phyloP scores from a whole-genome alignment of 2,113 vertebrate genomes.

The Neogobius melanostomus region DNA sequence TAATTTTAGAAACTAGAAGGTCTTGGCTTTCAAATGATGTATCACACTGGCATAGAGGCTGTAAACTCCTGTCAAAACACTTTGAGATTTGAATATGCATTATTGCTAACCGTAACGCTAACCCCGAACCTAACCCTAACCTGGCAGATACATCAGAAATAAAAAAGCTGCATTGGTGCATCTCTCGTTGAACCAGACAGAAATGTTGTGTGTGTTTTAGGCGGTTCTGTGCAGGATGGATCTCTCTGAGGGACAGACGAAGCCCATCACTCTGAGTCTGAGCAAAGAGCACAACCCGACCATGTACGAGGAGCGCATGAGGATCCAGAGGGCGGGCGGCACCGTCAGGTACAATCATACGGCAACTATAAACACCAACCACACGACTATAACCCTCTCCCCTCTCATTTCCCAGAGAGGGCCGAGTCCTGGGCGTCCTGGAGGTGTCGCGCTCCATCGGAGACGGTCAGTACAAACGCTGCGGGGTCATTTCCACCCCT shows the following conservation, averaged over 20 bases:
- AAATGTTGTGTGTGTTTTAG: conserved; percentile 61
- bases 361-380: no score
- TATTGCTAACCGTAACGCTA: no score
- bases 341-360: conserved; percentile 83
- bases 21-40: no score
- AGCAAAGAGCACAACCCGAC: conserved; percentile 96
- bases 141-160: no score
- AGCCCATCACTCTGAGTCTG: conserved; percentile 82
- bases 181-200: no score
- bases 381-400: no score
- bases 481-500: conserved; percentile 90
- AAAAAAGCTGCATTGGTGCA: not conserved
- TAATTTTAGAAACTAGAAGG: no score
- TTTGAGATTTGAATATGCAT: no score
- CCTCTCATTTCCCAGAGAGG: conserved; percentile 75
- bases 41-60: no score
- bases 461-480: conserved; percentile 96
- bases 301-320: conserved; percentile 94
- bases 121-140: no score
- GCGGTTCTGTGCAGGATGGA: conserved; percentile 89
- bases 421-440: conserved; percentile 90
- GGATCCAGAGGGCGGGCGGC: conserved; percentile 94
- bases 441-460: conserved; percentile 97
- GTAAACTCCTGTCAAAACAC: not conserved
- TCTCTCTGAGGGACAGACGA: conserved; percentile 73